These are phyloP conservation scores for Mycetomoellerius zeteki DNA, from an alignment of 1,140 invertebrate genomes.

Conservation along the genomic window DNA sequence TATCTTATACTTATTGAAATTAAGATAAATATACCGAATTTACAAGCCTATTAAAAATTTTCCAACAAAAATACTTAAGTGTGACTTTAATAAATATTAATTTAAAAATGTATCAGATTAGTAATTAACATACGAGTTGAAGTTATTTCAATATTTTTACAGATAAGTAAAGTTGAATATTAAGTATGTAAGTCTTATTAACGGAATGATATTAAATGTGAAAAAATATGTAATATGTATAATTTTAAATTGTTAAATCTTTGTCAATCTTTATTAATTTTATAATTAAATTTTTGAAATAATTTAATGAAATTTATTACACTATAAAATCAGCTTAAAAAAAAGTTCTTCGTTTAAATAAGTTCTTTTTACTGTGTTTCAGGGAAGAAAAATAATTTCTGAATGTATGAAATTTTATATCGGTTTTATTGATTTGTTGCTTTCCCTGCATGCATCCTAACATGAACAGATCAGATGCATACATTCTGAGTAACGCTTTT, in stretches of 20 bases:
- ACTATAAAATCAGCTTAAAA: neutral
- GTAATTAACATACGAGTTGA: too few species aligned
- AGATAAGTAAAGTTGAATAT: constrained; percentile 26
- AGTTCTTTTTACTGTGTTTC: neutral
- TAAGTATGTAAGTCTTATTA: neutral
- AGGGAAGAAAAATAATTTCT: constrained; percentile 8
- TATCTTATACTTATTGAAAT: neutral
- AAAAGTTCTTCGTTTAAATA: neutral
- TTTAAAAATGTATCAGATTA: neutral
- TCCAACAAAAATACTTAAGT: neutral
- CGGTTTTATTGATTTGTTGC: constrained; percentile 83
- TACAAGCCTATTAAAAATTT: neutral
- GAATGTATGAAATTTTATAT: constrained; percentile 77
- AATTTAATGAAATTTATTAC: neutral
- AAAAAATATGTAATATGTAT: neutral
- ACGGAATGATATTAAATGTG: neutral
- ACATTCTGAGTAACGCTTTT: constrained; percentile 82
- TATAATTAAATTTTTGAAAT: constrained; percentile 11
- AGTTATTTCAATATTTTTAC: too few species aligned
- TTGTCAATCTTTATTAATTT: neutral
- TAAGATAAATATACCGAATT: neutral
- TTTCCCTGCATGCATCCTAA: constrained; percentile 85
- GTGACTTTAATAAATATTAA: neutral
- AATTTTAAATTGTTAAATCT: neutral
- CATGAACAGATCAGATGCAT: constrained; percentile 86